Conservation (phyloP, 2,113 vertebrate genomes). For the Saccopteryx bilineata region DNA sequence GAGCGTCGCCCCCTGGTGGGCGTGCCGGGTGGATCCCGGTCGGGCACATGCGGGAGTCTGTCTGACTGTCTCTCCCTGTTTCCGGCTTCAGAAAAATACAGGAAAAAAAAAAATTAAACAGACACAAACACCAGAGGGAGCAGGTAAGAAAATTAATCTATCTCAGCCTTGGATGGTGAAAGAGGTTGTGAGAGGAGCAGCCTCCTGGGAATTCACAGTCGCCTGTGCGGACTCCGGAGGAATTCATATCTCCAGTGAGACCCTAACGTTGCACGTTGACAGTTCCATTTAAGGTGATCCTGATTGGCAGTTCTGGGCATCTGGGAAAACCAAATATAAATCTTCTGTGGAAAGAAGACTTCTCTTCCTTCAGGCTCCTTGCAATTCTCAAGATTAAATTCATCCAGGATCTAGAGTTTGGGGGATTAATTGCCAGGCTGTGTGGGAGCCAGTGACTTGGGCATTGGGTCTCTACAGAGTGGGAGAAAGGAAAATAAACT, state of each 20-base stretch:
- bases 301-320: not conserved
- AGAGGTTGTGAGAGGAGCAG: not conserved
- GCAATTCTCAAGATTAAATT: slow-evolving; percentile 17
- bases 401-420: not conserved
- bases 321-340: not conserved
- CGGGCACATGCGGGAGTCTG: no score
- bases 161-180: not conserved
- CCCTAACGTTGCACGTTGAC: not conserved
- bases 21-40: no score
- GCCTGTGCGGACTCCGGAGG: no score
- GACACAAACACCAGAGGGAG: not conserved
- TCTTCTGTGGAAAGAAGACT: not conserved
- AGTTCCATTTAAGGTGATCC: not conserved
- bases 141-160: not conserved
- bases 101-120: not conserved
- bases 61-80: no score
- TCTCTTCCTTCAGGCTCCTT: not conserved
- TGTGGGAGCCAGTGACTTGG: not conserved
- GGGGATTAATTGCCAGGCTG: not conserved
- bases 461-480: not conserved
- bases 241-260: not conserved
- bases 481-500: not conserved
- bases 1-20: no score
- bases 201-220: not conserved
- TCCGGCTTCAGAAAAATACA: no score